A percentile compares a stretch with the other conserved stretches of the same genome.
These are phyloP conservation scores for Plodia interpunctella DNA, from an alignment of 1,140 invertebrate species.

Conservation along the genomic window DNA sequence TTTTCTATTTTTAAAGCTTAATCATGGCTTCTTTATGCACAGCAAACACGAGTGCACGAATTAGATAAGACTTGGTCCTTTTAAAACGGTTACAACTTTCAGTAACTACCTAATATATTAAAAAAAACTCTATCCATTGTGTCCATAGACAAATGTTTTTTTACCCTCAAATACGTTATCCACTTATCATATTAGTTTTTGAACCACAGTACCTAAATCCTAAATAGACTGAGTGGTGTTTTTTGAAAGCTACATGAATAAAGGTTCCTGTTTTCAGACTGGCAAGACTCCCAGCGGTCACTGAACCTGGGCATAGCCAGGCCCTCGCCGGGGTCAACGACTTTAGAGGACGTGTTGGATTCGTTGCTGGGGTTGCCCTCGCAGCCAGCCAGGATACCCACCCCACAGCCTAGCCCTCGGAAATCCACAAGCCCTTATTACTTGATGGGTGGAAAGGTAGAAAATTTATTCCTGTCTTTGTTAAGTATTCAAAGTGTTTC, in stretches of 20 bases:
- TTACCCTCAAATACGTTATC: too few relatives aligned
- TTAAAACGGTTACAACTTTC: too few relatives aligned
- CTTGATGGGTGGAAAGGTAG: slow-evolving; percentile 84
- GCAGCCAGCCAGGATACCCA: slow-evolving; percentile 81
- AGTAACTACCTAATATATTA: too few relatives aligned
- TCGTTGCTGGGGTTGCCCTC: slow-evolving; percentile 90
- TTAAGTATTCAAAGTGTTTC: too few relatives aligned
- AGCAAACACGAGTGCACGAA: too few relatives aligned
- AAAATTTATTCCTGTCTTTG: not conserved
- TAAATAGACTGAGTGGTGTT: too few relatives aligned
- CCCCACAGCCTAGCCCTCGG: slow-evolving; percentile 79
- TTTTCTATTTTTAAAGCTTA: not conserved
- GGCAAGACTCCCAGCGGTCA: slow-evolving; percentile 68
- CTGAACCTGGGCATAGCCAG: slow-evolving; percentile 63
- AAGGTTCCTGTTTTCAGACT: slow-evolving; percentile 50
- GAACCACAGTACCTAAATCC: too few relatives aligned
- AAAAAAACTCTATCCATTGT: too few relatives aligned
- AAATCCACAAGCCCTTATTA: slow-evolving; percentile 80
- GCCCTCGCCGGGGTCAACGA: slow-evolving; percentile 87
- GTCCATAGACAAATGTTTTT: too few relatives aligned
- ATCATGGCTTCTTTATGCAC: not conserved
- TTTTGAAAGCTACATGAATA: not conserved
- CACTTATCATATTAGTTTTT: too few relatives aligned
- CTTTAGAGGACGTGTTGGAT: slow-evolving; percentile 94
- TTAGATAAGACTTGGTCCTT: too few relatives aligned